These are phyloP conservation scores for Aspidapion aeneum DNA, from an alignment of 2,888 invertebrate genomes.

Conservation along the genomic window DNA sequence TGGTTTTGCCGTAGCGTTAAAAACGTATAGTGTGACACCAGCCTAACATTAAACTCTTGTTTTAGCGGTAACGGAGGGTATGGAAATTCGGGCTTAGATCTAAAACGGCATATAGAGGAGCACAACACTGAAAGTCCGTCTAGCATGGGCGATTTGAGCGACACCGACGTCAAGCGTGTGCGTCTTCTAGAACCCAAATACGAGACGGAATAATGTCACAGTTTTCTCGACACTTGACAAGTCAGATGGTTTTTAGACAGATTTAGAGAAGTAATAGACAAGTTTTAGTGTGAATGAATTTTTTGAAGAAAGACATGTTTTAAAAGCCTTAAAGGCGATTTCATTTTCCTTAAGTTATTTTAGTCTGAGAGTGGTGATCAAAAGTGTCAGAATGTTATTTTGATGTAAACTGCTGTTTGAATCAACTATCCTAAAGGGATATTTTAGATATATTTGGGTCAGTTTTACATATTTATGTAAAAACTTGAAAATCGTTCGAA, in stretches of 20 bases:
- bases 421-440: too few species aligned
- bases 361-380: not conserved
- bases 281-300: not conserved
- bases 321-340: not conserved
- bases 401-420: not conserved
- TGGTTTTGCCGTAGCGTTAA: too few species aligned
- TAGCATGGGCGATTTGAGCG: slow-evolving; percentile 40
- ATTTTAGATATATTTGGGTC: too few species aligned
- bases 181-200: slow-evolving; percentile 42
- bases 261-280: not conserved
- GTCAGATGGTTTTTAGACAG: not conserved
- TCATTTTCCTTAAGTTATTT: not conserved
- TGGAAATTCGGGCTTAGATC: slow-evolving; percentile 40
- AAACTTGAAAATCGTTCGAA: too few species aligned
- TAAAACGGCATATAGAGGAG: slow-evolving; percentile 45
- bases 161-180: slow-evolving; percentile 44
- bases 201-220: slow-evolving; percentile 42
- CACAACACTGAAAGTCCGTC: slow-evolving; percentile 44
- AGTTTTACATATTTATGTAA: too few species aligned
- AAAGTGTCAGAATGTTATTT: not conserved
- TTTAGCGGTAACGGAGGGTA: slow-evolving; percentile 36
- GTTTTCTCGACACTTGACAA: not conserved
- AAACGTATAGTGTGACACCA: too few species aligned
- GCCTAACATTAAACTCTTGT: too few species aligned
- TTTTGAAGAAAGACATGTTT: not conserved